Evolutionary conservation across 2,888 invertebrate genomes (phyloP).

Genomic region (Sussaba pulchella): DNA sequence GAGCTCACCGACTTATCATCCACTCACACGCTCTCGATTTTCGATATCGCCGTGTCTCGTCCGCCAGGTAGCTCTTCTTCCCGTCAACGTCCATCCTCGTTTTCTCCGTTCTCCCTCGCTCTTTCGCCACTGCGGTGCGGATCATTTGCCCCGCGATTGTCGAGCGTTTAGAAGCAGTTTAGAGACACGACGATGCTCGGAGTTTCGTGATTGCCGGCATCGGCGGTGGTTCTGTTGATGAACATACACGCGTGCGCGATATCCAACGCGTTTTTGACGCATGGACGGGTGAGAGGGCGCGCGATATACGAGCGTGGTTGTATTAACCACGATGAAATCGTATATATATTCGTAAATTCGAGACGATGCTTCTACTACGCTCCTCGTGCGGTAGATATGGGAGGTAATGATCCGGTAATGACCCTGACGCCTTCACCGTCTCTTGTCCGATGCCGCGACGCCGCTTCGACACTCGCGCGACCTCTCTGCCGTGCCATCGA

Average conservation of each 20-base stretch:
- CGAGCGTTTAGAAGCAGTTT: conserved; percentile 63
- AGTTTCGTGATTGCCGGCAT: conserved; percentile 42
- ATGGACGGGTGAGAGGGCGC: too few relatives aligned
- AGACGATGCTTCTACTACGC: conserved; percentile 16
- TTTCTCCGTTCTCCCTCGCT: conserved; percentile 17
- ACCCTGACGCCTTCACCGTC: conserved; percentile 81
- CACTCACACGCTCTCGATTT: conserved; percentile 36
- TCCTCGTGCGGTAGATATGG: conserved; percentile 78
- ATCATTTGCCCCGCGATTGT: conserved; percentile 59
- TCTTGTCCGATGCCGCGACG: conserved; percentile 69
- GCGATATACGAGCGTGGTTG: too few relatives aligned
- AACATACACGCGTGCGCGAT: conserved; percentile 44
- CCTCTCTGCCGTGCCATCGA: conserved; percentile 59
- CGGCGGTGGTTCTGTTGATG: conserved; percentile 28
- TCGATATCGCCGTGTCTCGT: conserved; percentile 26
- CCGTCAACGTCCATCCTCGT: conserved; percentile 26
- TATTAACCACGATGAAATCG: too few relatives aligned
- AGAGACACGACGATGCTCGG: conserved; percentile 48
- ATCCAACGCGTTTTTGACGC: neutral
- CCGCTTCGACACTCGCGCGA: conserved; percentile 52
- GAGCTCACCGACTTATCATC: conserved; percentile 50
- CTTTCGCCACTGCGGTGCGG: conserved; percentile 11
- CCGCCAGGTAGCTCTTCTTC: conserved; percentile 54
- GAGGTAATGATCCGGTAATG: conserved; percentile 84
- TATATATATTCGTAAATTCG: too few relatives aligned